Percentiles rank a stretch among this genome's conserved stretches.
These are phyloP conservation scores for Laticauda laticaudata DNA, from an alignment of 2,113 vertebrate genomes.

Conservation along the genomic window DNA sequence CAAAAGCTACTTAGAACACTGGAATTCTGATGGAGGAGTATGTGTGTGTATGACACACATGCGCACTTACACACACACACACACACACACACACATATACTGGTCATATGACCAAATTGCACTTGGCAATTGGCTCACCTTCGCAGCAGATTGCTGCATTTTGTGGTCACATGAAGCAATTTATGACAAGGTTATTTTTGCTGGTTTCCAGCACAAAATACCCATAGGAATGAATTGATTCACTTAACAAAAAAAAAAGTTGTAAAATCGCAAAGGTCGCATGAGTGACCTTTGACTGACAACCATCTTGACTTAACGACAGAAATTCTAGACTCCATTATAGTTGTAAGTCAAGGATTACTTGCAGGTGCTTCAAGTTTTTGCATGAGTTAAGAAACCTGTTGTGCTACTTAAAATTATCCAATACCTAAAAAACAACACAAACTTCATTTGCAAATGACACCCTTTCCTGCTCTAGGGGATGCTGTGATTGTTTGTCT, in stretches of 20 bases:
- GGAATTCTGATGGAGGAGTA: neutral
- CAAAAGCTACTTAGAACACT: neutral
- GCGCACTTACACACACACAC: rapidly evolving
- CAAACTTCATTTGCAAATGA: neutral
- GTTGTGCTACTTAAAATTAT: neutral
- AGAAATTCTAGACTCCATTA: neutral
- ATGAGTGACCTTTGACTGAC: no score
- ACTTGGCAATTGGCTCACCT: neutral
- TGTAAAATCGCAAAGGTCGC: neutral
- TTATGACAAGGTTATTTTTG: neutral
- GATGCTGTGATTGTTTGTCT: neutral
- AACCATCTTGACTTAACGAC: neutral
- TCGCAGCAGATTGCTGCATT: neutral
- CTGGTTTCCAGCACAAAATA: neutral
- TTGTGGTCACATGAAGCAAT: neutral
- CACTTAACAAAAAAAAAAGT: neutral
- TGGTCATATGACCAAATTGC: neutral
- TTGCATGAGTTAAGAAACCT: neutral
- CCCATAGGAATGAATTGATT: neutral
- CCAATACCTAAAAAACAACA: neutral
- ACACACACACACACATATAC: no score
- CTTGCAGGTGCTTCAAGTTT: neutral
- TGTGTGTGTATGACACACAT: no score
- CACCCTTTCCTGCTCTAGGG: neutral
- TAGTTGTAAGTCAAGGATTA: neutral